A percentile compares a stretch with the other conserved stretches of the same genome.
These are phyloP conservation scores for Lates japonicus DNA, from an alignment of 2,797 vertebrate genomes.

Conservation along the genomic window DNA sequence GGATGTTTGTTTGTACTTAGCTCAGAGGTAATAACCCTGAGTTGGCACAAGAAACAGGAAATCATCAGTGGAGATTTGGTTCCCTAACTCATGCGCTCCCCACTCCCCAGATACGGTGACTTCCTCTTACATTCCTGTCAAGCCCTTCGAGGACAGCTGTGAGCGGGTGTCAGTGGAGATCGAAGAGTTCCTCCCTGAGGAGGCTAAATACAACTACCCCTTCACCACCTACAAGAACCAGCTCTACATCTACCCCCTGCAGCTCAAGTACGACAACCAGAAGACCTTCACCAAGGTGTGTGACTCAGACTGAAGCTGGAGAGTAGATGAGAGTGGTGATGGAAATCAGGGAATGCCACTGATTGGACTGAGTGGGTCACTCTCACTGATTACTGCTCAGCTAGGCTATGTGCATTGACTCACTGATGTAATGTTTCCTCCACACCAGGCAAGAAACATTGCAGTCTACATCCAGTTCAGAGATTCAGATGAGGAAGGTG, in stretches of 20 bases:
- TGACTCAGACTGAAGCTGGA: neutral
- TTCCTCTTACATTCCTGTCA: conserved; percentile 93
- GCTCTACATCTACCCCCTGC: conserved; percentile 93
- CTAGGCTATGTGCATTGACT: conserved; percentile 13
- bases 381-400: neutral
- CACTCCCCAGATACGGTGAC: conserved; percentile 92
- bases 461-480: conserved; percentile 94
- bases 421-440: conserved; percentile 17
- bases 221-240: conserved; percentile 97
- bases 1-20: neutral
- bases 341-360: neutral
- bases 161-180: conserved; percentile 91
- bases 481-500: conserved; percentile 93
- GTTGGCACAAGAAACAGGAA: neutral
- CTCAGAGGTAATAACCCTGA: neutral
- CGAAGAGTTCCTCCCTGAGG: conserved; percentile 95
- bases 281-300: conserved; percentile 97
- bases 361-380: neutral
- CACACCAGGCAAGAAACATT: conserved; percentile 93
- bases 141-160: conserved; percentile 91
- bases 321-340: too few relatives aligned
- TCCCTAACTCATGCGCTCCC: neutral
- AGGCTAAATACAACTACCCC: conserved; percentile 95
- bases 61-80: neutral
- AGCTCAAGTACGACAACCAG: conserved; percentile 97